Conservation (phyloP, 2,888 invertebrate genomes). For the Clusia tigrina region DNA sequence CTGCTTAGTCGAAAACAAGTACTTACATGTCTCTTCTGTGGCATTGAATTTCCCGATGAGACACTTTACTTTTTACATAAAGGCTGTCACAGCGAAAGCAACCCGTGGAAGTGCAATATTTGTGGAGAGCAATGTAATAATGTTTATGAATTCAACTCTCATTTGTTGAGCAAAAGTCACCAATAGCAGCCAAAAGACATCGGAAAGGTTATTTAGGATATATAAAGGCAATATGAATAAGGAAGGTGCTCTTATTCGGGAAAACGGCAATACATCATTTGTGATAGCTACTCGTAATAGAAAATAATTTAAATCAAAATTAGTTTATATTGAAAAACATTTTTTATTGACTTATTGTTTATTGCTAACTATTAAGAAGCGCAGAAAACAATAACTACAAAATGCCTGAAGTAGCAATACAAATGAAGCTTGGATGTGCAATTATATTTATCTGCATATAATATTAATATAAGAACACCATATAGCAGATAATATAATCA, state of each 20-base stretch:
- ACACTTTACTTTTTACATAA: slow-evolving; percentile 97
- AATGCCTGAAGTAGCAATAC: no score
- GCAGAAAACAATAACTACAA: neutral
- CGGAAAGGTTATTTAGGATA: slow-evolving; percentile 22
- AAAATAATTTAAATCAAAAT: slow-evolving; percentile 8
- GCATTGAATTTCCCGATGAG: slow-evolving; percentile 94
- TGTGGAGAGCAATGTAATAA: slow-evolving; percentile 95
- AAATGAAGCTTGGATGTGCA: no score
- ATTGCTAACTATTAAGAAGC: no score
- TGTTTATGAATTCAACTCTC: slow-evolving; percentile 96
- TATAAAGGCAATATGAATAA: slow-evolving; percentile 8
- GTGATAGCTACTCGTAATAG: slow-evolving; percentile 44
- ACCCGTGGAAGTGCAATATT: slow-evolving; percentile 97
- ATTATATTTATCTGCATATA: no score
- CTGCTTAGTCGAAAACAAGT: slow-evolving; percentile 65
- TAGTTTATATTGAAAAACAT: neutral
- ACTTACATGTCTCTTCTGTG: slow-evolving; percentile 88
- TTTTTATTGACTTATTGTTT: no score
- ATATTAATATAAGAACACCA: no score
- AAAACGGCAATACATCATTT: slow-evolving; percentile 36
- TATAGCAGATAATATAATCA: no score
- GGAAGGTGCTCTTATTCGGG: slow-evolving; percentile 7
- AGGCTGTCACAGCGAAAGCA: slow-evolving; percentile 96
- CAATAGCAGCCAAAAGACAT: slow-evolving; percentile 68
- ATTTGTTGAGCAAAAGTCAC: slow-evolving; percentile 92